Percentiles rank a stretch among this genome's conserved stretches.
Conservation (phyloP, 2,113 vertebrate genomes). For the Labrus mixtus region DNA sequence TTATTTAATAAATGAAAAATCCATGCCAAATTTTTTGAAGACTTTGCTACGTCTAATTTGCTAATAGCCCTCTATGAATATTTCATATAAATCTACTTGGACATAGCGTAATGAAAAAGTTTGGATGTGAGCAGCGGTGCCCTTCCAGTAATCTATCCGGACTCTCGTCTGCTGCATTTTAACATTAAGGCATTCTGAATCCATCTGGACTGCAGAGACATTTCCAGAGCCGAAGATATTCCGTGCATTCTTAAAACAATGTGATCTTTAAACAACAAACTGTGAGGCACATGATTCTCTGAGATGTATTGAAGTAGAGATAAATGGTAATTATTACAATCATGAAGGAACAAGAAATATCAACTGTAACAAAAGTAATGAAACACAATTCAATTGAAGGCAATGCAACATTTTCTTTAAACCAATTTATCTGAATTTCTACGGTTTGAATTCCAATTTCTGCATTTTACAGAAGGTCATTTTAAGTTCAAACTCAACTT, state of each 20-base stretch:
- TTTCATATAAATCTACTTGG: constrained; percentile 71
- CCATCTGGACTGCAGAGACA: constrained; percentile 22
- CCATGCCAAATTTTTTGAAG: constrained; percentile 51
- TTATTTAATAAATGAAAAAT: constrained; percentile 65
- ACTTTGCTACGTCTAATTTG: constrained; percentile 63
- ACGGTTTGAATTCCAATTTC: background rate
- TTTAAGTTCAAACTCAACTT: background rate
- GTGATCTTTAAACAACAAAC: background rate
- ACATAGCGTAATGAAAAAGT: constrained; percentile 51
- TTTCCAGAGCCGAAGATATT: constrained; percentile 1
- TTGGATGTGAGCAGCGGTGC: constrained; percentile 45
- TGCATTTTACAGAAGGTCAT: background rate
- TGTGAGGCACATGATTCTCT: background rate
- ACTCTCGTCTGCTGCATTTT: constrained; percentile 41
- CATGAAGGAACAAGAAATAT: no score
- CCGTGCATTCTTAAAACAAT: background rate
- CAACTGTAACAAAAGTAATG: background rate
- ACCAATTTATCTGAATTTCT: background rate
- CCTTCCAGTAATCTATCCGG: constrained; percentile 57
- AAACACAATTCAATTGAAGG: background rate
- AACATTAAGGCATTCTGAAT: constrained; percentile 34
- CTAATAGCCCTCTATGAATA: constrained; percentile 70
- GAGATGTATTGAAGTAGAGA: background rate
- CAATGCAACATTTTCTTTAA: background rate
- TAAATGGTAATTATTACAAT: background rate